Evolutionary conservation across 2,797 vertebrate genomes (phyloP).

Genomic region (Diplodus puntazzo): DNA sequence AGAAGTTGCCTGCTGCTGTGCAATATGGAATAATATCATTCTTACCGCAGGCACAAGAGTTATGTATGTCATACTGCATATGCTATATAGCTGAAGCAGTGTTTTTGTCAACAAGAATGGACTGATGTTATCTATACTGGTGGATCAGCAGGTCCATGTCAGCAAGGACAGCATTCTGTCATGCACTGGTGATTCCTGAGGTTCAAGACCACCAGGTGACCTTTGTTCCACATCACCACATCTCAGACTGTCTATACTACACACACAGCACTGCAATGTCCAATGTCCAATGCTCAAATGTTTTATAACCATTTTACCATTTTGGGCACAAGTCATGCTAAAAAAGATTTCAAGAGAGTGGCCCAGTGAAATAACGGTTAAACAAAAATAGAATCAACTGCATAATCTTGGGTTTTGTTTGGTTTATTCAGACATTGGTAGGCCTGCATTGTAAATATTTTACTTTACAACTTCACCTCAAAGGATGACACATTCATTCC

Average conservation of each 20-base stretch:
- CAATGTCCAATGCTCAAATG: background rate
- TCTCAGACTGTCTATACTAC: background rate
- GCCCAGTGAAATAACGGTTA: background rate
- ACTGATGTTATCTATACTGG: slow-evolving; percentile 7
- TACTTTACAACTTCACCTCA: too few relatives aligned
- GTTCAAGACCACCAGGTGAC: slow-evolving; percentile 17
- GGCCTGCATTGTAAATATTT: background rate
- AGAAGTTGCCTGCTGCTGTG: slow-evolving; percentile 44
- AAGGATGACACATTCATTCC: background rate
- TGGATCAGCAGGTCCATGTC: slow-evolving; percentile 42
- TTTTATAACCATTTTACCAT: background rate
- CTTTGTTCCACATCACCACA: slow-evolving; percentile 23
- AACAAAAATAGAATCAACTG: background rate
- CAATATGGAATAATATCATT: slow-evolving; percentile 50
- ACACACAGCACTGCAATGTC: background rate
- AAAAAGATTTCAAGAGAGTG: background rate
- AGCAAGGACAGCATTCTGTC: slow-evolving; percentile 21
- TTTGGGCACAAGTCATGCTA: background rate
- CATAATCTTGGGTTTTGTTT: background rate
- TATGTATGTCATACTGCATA: slow-evolving; percentile 58
- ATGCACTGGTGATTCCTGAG: slow-evolving; percentile 5
- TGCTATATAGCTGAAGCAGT: slow-evolving; percentile 38
- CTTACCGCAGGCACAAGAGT: slow-evolving; percentile 41
- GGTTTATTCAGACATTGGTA: background rate
- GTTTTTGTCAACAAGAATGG: slow-evolving; percentile 38